These are phyloP conservation scores for Cynopterus brachyotis DNA, from an alignment of 2,113 vertebrate genomes.

Conservation along the genomic window DNA sequence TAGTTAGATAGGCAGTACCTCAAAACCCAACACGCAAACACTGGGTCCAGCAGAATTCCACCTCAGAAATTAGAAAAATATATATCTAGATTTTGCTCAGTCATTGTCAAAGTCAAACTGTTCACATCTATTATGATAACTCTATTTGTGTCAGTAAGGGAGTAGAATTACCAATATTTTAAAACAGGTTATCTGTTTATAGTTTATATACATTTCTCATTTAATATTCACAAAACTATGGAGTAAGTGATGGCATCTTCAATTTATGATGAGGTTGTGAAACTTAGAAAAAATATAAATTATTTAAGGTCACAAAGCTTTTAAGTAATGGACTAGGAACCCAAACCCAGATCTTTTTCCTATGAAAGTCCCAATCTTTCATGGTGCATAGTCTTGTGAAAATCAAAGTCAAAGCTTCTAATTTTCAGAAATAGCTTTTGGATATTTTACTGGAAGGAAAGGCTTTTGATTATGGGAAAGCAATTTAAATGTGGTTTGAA, in stretches of 20 bases:
- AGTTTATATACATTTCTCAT: slow-evolving; percentile 34
- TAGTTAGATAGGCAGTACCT: background rate
- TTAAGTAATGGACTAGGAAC: background rate
- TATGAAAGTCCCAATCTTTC: background rate
- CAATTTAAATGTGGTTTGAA: background rate
- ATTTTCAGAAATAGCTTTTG: background rate
- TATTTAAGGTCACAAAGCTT: background rate
- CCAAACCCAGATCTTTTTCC: background rate
- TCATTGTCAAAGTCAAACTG: background rate
- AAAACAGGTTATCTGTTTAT: background rate
- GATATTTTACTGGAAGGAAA: background rate
- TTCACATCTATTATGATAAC: background rate
- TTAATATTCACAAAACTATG: slow-evolving; percentile 50
- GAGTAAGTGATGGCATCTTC: background rate
- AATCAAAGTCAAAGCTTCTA: background rate
- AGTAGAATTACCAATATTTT: slow-evolving; percentile 38
- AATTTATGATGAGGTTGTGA: background rate
- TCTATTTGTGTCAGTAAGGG: slow-evolving; percentile 15
- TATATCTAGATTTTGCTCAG: background rate
- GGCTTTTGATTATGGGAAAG: background rate
- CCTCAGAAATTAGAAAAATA: background rate
- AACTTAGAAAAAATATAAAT: background rate
- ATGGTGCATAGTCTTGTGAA: background rate
- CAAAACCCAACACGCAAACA: background rate
- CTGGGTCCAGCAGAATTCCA: background rate